These are phyloP conservation scores for Lasiurus borealis DNA, from an alignment of 2,113 vertebrate species.

Conservation along the genomic window DNA sequence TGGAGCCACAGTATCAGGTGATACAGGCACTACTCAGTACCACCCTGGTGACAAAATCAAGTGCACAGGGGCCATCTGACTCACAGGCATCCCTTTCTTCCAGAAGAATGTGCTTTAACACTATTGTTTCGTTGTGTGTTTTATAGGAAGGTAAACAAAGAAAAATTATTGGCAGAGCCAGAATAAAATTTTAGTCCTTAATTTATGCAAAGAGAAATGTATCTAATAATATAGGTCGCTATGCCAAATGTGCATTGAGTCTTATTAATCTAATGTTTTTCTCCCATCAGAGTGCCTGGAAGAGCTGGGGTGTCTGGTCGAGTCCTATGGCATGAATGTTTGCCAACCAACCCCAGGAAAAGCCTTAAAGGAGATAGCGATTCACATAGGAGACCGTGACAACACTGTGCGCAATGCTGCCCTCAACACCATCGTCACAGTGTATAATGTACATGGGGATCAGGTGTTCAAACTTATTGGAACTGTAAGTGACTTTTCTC, in stretches of 20 bases:
- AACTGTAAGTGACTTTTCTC: slow-evolving; percentile 91
- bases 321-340: slow-evolving; percentile 97
- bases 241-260: not conserved
- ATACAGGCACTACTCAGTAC: slow-evolving; percentile 83
- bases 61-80: slow-evolving; percentile 93
- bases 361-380: slow-evolving; percentile 96
- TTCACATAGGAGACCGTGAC: slow-evolving; percentile 97
- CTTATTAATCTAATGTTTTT: slow-evolving; percentile 51
- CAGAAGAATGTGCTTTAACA: not conserved
- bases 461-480: slow-evolving; percentile 99
- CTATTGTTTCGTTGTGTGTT: not conserved
- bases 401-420: slow-evolving; percentile 97
- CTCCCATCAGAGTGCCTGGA: slow-evolving; percentile 95
- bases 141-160: too few species aligned
- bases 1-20: slow-evolving; percentile 83
- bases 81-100: slow-evolving; percentile 77
- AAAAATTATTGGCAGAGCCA: too few species aligned
- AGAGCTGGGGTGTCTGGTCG: slow-evolving; percentile 96
- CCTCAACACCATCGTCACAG: slow-evolving; percentile 96
- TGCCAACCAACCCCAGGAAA: slow-evolving; percentile 98
- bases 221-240: not conserved
- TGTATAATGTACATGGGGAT: slow-evolving; percentile 97
- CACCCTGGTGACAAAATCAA: slow-evolving; percentile 87
- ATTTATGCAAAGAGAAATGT: not conserved
- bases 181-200: slow-evolving; percentile 33